These are phyloP conservation scores for Macroramphosus scolopax DNA, from an alignment of 2,797 vertebrate species.

Conservation along the genomic window DNA sequence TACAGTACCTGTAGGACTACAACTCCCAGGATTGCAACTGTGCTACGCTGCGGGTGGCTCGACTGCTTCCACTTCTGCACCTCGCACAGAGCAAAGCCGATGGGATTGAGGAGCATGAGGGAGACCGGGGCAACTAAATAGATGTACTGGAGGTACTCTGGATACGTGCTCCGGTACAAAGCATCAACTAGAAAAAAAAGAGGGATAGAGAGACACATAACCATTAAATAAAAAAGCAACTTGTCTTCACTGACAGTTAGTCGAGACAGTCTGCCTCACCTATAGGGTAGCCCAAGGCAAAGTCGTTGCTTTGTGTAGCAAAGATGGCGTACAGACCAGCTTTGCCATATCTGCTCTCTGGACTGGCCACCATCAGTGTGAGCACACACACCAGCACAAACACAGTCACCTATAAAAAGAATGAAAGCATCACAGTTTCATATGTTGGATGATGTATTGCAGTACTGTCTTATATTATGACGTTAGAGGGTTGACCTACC, in stretches of 20 bases:
- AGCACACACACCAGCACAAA: constrained; percentile 89
- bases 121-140: constrained; percentile 96
- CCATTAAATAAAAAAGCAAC: too few species aligned
- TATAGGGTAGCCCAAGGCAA: constrained; percentile 95
- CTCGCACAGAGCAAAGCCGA: constrained; percentile 96
- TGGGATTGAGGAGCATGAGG: constrained; percentile 95
- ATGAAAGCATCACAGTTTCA: background rate
- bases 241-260: background rate
- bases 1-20: constrained; percentile 82
- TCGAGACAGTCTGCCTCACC: constrained; percentile 76
- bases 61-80: constrained; percentile 88
- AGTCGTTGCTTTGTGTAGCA: constrained; percentile 98
- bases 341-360: constrained; percentile 89
- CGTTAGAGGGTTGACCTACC: too few species aligned
- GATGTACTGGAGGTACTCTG: constrained; percentile 96
- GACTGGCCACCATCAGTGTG: constrained; percentile 88
- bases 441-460: too few species aligned
- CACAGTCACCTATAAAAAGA: constrained; percentile 73
- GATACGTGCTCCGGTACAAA: constrained; percentile 83
- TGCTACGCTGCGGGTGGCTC: constrained; percentile 76
- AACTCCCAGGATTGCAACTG: constrained; percentile 83
- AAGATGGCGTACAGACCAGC: constrained; percentile 96
- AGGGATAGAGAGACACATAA: background rate
- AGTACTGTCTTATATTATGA: too few species aligned
- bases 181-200: constrained; percentile 71